Base-by-base conservation (phyloP, 2,888 invertebrate genomes). In the Lysandra bellargus region DNA sequence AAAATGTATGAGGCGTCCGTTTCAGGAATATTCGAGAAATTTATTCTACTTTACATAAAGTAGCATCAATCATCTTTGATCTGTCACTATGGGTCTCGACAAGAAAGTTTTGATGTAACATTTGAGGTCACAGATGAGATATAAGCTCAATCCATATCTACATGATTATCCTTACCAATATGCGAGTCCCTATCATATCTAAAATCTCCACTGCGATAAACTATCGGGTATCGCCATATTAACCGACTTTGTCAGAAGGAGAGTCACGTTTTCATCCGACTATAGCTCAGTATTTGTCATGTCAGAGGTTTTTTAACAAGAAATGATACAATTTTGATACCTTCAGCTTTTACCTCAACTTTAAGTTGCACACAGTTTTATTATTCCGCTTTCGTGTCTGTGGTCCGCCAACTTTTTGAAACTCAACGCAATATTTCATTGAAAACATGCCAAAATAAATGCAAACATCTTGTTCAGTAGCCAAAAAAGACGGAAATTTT, bases 391-490 rank as follows among this genome's bases (percentile, higher is more conserved):
- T 75, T 23, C 75, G 30, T 2, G 53, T 75, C 49, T 44, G 9
- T 75, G 12, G 30, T 12, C 12, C 44, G 75, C 75, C 75, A 75
- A 53, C 44, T 49, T 75, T 75, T 60, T 75, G 53, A 69, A 78
- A 74, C 64, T 74, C 12, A 77, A 37, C 77, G 73, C 60, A 64
- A 78, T 78, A 80, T 53, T 64, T 78, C 53, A 78, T 78, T 79
- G 79, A 79, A 81, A 80, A 78, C 57, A 69, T 74, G 81, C 79
- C 81, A 81, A 81, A 78, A 80, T 80, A 74, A 53, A 75, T 49
- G n/a, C 75, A 3, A 4, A 53, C 44, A 53, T 49, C 30, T 75
- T n/a, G 12, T 44, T 74, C 4, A n/a, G 23, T 44, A 40, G 33
- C 73, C 73, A 23, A 73, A 33, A 40, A 17, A 40, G 40, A 40